Conservation (phyloP, 92 coral and sea anemone species). For the Paragorgia papillata region DNA sequence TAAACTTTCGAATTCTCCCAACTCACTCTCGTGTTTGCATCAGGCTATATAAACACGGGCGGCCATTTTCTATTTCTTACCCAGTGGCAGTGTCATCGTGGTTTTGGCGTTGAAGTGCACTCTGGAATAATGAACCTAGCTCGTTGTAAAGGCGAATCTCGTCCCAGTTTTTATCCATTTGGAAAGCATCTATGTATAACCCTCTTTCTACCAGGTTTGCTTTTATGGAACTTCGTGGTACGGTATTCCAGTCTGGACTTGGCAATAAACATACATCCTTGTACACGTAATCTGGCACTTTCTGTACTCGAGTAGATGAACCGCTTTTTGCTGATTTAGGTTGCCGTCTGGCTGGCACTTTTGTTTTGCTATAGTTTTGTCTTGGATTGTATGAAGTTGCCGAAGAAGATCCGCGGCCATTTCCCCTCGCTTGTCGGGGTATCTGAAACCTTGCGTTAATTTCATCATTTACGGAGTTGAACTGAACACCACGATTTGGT, state of each 20-base stretch:
- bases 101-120: not conserved
- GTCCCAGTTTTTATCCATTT: slow-evolving; percentile 19
- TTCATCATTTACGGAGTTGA: not conserved
- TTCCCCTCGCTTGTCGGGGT: not conserved
- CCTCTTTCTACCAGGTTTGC: slow-evolving; percentile 9
- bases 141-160: not conserved
- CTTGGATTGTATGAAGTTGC: not conserved
- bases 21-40: no score
- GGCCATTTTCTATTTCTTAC: not conserved
- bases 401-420: not conserved
- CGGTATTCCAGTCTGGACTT: not conserved
- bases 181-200: slow-evolving; percentile 6
- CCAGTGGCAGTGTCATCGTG: not conserved
- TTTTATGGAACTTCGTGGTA: not conserved
- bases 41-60: not conserved
- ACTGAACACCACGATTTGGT: not conserved
- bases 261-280: slow-evolving; percentile 19
- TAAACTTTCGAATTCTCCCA: no score
- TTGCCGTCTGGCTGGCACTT: not conserved
- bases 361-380: not conserved
- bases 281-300: not conserved
- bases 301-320: not conserved
- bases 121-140: not conserved
- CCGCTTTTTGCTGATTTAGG: not conserved
- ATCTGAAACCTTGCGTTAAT: not conserved